These are phyloP conservation scores for Pantherophis vulpinus DNA, from an alignment of 2,797 vertebrate species.

Conservation along the genomic window DNA sequence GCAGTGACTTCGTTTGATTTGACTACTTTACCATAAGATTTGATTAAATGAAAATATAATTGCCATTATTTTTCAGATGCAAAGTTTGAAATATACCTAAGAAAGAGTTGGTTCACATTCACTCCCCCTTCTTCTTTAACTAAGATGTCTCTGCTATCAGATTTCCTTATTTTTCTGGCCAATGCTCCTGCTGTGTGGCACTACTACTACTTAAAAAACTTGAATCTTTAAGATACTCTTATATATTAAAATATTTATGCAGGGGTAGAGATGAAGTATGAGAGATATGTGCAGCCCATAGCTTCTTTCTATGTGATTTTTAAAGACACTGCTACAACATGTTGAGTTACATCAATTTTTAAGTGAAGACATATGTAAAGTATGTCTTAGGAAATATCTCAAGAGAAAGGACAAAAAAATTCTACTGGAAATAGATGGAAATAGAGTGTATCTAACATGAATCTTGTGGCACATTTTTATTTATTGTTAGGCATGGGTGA, in stretches of 20 bases:
- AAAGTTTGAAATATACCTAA: constrained; percentile 50
- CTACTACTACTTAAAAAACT: constrained; percentile 41
- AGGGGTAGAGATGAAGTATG: background rate
- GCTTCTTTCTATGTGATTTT: background rate
- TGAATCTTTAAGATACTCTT: background rate
- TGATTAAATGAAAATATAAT: constrained; percentile 73
- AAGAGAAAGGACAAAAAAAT: background rate
- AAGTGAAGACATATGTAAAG: background rate
- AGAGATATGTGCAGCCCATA: background rate
- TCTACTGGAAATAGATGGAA: background rate
- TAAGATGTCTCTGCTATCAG: constrained; percentile 19
- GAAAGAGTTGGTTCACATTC: constrained; percentile 31
- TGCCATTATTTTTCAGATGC: constrained; percentile 64
- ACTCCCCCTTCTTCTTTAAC: background rate
- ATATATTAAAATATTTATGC: constrained; percentile 31
- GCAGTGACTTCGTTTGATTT: constrained; percentile 71
- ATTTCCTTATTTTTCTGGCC: constrained; percentile 35
- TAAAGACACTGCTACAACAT: background rate
- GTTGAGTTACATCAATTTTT: background rate
- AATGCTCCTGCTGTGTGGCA: constrained; percentile 22
- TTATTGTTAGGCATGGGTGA: background rate
- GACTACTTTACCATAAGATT: constrained; percentile 62
- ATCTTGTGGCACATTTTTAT: background rate
- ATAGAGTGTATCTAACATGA: background rate
- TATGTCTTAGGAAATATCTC: background rate